Conservation (phyloP, 2,797 vertebrate genomes). For the Pelochelys cantorii region DNA sequence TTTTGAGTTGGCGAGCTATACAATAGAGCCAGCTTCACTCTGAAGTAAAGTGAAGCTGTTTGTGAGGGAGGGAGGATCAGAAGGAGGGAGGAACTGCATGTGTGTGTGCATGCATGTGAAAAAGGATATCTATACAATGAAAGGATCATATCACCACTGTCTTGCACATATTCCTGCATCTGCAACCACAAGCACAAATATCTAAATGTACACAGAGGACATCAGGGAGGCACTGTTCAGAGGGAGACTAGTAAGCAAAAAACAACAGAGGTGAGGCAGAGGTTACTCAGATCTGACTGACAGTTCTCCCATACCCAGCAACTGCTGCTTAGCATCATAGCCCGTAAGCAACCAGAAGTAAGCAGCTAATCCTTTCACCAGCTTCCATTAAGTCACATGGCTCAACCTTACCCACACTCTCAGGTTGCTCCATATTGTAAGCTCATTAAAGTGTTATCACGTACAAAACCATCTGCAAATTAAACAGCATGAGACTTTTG, state of each 20-base stretch:
- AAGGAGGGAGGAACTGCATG: too few species aligned
- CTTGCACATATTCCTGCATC: background rate
- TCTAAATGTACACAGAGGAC: background rate
- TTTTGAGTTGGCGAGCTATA: background rate
- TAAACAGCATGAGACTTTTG: background rate
- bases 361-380: slow-evolving; percentile 64
- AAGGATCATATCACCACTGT: background rate
- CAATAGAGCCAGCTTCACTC: background rate
- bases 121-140: background rate
- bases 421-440: background rate
- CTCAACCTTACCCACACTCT: slow-evolving; percentile 8
- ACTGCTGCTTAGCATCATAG: slow-evolving; percentile 11
- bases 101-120: too few species aligned
- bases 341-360: slow-evolving; percentile 58
- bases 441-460: background rate
- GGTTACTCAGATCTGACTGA: background rate
- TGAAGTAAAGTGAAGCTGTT: background rate
- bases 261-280: background rate
- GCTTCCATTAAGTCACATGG: slow-evolving; percentile 21
- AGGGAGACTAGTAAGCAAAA: background rate
- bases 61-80: background rate
- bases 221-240: background rate
- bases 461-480: background rate
- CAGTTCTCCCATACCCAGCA: background rate
- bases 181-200: background rate